phyloP scores from a whole-genome alignment of 2,888 invertebrate species.

The Galerucella nymphaeae region DNA sequence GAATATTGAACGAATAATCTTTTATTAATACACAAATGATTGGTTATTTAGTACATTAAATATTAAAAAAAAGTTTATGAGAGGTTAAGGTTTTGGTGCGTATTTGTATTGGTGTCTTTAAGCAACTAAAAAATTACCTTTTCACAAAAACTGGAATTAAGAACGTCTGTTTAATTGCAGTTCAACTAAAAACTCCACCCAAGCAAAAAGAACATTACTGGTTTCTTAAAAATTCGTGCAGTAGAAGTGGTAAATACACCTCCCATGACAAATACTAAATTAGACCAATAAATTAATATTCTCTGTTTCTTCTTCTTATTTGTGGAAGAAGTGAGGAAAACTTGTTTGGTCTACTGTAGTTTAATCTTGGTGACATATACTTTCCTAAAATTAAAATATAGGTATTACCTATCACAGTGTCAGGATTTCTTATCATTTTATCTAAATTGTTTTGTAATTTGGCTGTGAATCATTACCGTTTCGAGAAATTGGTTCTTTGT shows the following conservation, averaged over 20 bases:
- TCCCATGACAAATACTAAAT: slow-evolving; percentile 28
- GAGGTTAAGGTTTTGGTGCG: background rate
- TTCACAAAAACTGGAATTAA: background rate
- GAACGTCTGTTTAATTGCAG: background rate
- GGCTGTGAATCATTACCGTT: background rate
- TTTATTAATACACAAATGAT: too few species aligned
- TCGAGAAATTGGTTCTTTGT: slow-evolving; percentile 4
- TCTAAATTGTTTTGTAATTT: background rate
- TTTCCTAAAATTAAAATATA: slow-evolving; percentile 31
- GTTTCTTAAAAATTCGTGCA: background rate
- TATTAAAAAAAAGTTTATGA: too few species aligned
- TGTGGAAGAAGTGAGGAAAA: background rate
- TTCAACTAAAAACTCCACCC: slow-evolving; percentile 12
- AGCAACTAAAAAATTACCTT: background rate
- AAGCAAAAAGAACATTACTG: slow-evolving; percentile 13
- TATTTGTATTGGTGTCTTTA: background rate
- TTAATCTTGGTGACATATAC: slow-evolving; percentile 25
- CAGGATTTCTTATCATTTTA: slow-evolving; percentile 7
- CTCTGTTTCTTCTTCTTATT: background rate
- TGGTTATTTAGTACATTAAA: too few species aligned
- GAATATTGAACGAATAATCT: background rate
- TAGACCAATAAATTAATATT: slow-evolving; percentile 5
- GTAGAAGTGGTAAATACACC: slow-evolving; percentile 19
- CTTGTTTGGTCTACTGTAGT: slow-evolving; percentile 19
- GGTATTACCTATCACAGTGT: slow-evolving; percentile 19